Base-by-base conservation (phyloP, 2,113 vertebrate species). In the Haemorhous mexicanus region DNA sequence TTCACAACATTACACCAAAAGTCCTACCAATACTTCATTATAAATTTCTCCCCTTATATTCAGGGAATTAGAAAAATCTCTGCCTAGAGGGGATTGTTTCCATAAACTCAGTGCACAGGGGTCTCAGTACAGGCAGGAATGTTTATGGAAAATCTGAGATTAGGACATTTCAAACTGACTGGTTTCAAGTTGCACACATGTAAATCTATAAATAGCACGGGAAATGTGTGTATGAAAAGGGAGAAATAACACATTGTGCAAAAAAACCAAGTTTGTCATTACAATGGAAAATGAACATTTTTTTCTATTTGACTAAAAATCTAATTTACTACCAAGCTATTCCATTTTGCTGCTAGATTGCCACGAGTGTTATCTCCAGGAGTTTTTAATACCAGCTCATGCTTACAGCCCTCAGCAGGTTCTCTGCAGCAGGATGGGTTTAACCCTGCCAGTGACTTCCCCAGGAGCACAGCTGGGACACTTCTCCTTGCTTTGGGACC, bases 61-160 rank as follows among this genome's bases (percentile, higher is more conserved):
- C 35, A 70, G 84, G 47, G 84, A 87, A 93, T 94, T 90, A 94
- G 75, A 91, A 74, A 80, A 84, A 70, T 52, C 64, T 88, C 59
- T 96, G 76, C 87, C 92, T 39, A 9, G 55, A 91, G 87, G 90
- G 94, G 91, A 66, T 84, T 93, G 79, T 87, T 95, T 89, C 89
- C 78, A 85, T 95, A 67, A 91, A 89, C 84, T 78, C 2, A 0
- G 58, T 55, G 69, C 68, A 67, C 52, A 78, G 76, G 84, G 91
- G 94, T 87, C 93, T 95, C 4, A 0, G 77, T 52, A 55, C 67
- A 89, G 85, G 76, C 63, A 93, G 81, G 81, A 94, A 96, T 94
- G 89, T 91, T 96, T 95, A 95, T 86, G 95, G 94, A 96, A 96
- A 95, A 96, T 81, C 59, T 85, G 94, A 96, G 84, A 94, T 95